A percentile compares a stretch with the other conserved stretches of the same genome.
These are phyloP conservation scores for Beris morrisii DNA, from an alignment of 2,888 invertebrate genomes.

Conservation along the genomic window DNA sequence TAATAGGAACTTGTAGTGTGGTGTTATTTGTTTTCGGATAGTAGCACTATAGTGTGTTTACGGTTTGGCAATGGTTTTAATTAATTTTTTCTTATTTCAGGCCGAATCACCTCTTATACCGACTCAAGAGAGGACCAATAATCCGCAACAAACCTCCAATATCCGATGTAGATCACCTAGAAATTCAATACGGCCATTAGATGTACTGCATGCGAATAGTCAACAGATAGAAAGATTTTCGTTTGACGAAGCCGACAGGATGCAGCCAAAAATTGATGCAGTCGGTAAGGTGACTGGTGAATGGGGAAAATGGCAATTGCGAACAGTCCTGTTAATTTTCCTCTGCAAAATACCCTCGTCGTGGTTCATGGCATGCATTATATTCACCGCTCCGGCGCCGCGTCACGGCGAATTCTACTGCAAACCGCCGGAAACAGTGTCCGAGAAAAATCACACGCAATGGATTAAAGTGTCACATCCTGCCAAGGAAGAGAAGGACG, in stretches of 20 bases:
- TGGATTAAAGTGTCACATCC: constrained; percentile 57
- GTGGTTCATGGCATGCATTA: constrained; percentile 60
- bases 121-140: constrained; percentile 28
- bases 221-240: constrained; percentile 22
- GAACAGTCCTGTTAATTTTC: constrained; percentile 55
- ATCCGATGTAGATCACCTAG: constrained; percentile 32
- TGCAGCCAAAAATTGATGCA: constrained; percentile 46
- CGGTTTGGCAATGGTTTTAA: background rate
- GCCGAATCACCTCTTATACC: constrained; percentile 38
- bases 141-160: constrained; percentile 12
- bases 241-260: constrained; percentile 20
- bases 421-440: constrained; percentile 51
- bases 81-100: constrained; percentile 20
- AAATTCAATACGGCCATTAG: constrained; percentile 28
- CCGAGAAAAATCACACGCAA: constrained; percentile 49
- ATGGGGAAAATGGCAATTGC: constrained; percentile 57
- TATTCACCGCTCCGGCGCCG: constrained; percentile 58
- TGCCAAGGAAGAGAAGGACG: constrained; percentile 52
- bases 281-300: constrained; percentile 56
- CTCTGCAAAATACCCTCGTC: constrained; percentile 58
- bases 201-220: constrained; percentile 26
- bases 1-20: constrained; percentile 10
- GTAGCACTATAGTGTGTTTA: background rate
- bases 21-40: background rate
- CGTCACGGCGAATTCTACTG: constrained; percentile 57